Conservation (phyloP, 2,888 invertebrate species). For the Chrysolina haemoptera region DNA sequence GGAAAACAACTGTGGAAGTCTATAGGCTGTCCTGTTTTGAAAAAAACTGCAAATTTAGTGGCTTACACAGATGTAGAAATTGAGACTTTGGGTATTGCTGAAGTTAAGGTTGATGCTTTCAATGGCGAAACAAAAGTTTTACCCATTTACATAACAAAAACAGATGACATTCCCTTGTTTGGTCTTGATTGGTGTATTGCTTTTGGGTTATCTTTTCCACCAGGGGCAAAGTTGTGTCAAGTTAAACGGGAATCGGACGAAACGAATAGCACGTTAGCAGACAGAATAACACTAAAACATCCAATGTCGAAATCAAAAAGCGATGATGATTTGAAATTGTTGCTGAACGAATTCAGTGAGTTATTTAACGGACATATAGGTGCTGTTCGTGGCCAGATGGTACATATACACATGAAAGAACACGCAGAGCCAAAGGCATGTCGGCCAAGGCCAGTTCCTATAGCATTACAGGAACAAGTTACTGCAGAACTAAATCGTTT, state of each 20-base stretch:
- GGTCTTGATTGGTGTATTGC: slow-evolving; percentile 32
- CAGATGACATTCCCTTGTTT: slow-evolving; percentile 40
- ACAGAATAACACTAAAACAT: no score
- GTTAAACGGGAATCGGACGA: no score
- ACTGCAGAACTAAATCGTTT: neutral
- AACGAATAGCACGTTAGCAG: neutral
- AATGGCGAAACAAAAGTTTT: neutral
- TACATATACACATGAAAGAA: slow-evolving; percentile 26
- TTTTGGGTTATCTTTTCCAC: slow-evolving; percentile 38
- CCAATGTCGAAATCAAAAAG: neutral
- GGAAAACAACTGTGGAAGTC: neutral
- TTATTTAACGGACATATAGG: slow-evolving; percentile 28
- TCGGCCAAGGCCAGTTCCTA: neutral
- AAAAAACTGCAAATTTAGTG: neutral
- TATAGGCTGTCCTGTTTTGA: neutral
- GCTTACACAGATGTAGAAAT: slow-evolving; percentile 6
- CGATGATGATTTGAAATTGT: neutral
- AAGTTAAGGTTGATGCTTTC: neutral
- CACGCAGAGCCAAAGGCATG: slow-evolving; percentile 21
- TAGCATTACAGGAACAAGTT: slow-evolving; percentile 27
- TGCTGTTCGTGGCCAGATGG: slow-evolving; percentile 19
- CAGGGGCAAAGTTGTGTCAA: slow-evolving; percentile 30
- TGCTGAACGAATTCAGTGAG: no score
- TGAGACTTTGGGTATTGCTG: neutral
- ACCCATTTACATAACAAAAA: slow-evolving; percentile 26